Base-by-base conservation (phyloP, 2,888 invertebrate species). In the Hyppa rectilinea region DNA sequence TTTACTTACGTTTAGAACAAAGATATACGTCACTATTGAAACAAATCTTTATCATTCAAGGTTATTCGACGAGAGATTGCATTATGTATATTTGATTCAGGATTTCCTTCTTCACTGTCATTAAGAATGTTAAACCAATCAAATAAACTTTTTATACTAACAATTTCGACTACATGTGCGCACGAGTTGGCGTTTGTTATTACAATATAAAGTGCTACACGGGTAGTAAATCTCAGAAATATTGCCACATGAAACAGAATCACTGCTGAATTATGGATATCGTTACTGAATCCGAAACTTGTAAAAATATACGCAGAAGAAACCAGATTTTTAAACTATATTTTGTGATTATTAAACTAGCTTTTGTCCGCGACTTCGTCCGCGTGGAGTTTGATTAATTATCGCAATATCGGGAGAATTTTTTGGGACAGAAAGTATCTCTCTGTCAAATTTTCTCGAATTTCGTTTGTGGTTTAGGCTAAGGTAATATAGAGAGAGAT, bases 41-140 rank as follows among this genome's bases (percentile, higher is more conserved):
- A 64, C 47, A 38, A 34, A 49, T 10, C 12, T 12, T 38, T 29
- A 34, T 3, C 9, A 31, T 49, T 78, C 74, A 70, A 78, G 74
- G 73, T 56, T 29, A 64, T 34, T 38, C 50, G n/a, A 43, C 12
- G 29, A 17, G 34, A 61, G 59, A 66, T 72, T 68, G 62, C 38
- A 55, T 59, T 43, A 62, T 43, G 53, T 68, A 43, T 40, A 61
- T 79, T 78, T 65, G 49, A 38, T 60, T 75, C 55, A 79, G 61
- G 55, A 78, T 75, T 64, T 70, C 67, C 79, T 66, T 63, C 56
- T 63, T 45, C 10, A 43, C 63, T 56, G 40, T 67, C 52, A 67
- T 53, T 67, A 58, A 34, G 10, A 31, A 74, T 52, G 29, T 55
- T 14, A 49, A 58, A 53, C 38, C 40, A 36, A 61, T 64, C 23